Conservation (phyloP, 1,140 invertebrate species). For the Lasaia peninsularis region DNA sequence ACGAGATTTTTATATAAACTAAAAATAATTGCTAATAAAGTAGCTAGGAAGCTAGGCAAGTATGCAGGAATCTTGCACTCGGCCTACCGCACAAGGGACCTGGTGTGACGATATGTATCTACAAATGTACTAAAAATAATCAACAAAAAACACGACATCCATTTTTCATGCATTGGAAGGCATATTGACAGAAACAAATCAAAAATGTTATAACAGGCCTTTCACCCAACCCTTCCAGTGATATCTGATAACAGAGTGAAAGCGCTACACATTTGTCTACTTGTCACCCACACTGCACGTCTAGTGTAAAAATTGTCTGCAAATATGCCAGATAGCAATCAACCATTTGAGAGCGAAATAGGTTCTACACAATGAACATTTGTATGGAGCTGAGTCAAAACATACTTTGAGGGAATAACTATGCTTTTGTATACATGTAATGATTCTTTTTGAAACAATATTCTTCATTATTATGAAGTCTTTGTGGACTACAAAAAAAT, state of each 20-base stretch:
- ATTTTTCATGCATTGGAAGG: conserved; percentile 60
- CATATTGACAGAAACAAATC: conserved; percentile 63
- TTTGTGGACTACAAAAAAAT: too few relatives aligned
- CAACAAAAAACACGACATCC: conserved; percentile 44
- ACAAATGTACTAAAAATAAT: conserved; percentile 18
- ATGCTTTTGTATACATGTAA: not conserved
- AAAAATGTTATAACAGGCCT: conserved; percentile 59
- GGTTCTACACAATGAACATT: conserved; percentile 28
- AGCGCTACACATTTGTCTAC: conserved; percentile 65
- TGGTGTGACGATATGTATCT: too few relatives aligned
- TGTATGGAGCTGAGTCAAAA: conserved; percentile 2
- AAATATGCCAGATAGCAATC: conserved; percentile 70
- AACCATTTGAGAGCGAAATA: conserved; percentile 52
- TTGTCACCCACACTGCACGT: conserved; percentile 52
- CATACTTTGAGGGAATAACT: not conserved
- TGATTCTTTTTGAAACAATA: too few relatives aligned
- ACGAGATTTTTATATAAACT: too few relatives aligned
- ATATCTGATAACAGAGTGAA: conserved; percentile 71
- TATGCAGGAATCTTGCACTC: too few relatives aligned
- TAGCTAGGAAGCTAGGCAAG: too few relatives aligned
- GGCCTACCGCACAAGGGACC: too few relatives aligned
- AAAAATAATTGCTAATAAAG: too few relatives aligned
- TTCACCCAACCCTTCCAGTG: conserved; percentile 62
- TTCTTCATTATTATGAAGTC: too few relatives aligned
- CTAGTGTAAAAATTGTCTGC: conserved; percentile 74